phyloP scores from a whole-genome alignment of 2,888 invertebrate species.

The Coenonympha glycerion region DNA sequence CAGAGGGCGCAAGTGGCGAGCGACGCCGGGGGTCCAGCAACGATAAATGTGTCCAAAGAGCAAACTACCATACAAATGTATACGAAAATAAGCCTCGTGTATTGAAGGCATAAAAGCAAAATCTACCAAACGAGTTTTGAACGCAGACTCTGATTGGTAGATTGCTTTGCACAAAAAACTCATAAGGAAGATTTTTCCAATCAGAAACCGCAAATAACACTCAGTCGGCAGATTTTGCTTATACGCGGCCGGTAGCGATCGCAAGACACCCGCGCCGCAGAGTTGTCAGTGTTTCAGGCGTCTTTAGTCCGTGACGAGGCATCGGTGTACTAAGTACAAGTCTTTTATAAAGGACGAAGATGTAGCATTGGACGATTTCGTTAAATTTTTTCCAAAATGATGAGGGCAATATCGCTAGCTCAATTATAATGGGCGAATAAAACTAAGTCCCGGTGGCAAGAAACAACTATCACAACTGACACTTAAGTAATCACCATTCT shows the following conservation, averaged over 20 bases:
- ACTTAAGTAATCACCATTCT: no score
- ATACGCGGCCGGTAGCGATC: no score
- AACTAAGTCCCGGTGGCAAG: conserved; percentile 58
- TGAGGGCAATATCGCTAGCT: conserved; percentile 46
- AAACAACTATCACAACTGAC: conserved; percentile 68
- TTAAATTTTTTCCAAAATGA: conserved; percentile 38
- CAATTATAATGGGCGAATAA: conserved; percentile 43
- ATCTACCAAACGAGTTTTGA: no score
- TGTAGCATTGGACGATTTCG: conserved; percentile 70
- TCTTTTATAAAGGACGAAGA: conserved; percentile 72
- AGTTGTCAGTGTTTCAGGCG: conserved; percentile 36
- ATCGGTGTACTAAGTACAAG: conserved; percentile 68
- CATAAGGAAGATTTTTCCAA: no score
- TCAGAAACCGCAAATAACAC: no score
- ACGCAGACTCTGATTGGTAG: no score
- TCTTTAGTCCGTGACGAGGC: conserved; percentile 48
- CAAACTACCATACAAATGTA: conserved; percentile 20
- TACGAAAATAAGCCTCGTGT: conserved; percentile 18
- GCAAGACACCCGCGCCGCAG: conserved; percentile 42
- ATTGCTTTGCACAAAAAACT: no score
- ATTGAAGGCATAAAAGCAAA: neutral
- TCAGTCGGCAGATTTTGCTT: no score
- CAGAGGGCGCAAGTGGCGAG: conserved; percentile 47
- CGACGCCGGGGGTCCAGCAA: conserved; percentile 25
- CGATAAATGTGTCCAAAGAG: conserved; percentile 18